Base-by-base conservation (phyloP, 2,113 vertebrate species). In the Platichthys stellatus region DNA sequence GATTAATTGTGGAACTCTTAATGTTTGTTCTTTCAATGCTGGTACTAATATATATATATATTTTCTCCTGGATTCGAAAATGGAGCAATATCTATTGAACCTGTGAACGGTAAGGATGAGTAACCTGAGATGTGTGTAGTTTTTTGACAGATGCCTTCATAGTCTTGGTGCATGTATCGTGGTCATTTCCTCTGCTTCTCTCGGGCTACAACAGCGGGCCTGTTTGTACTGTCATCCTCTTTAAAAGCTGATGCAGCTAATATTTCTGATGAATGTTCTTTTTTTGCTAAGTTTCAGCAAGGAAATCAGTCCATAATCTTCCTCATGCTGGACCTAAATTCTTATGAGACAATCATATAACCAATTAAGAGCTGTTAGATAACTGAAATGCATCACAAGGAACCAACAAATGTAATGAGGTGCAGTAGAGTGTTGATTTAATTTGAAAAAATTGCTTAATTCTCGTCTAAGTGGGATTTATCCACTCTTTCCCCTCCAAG, bases 201-300 rank as follows among this genome's bases (percentile, higher is more conserved):
- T 69, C 17, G 63, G 74, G 83, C 70, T 78, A 74, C 81, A 83
- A 31, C 89, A 92, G 88, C 88, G 43, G 84, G 79, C 79, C 88
- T 91, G 87, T 90, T 85, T 72, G 76, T 82, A 58, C 20, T 72
- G 79, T 79, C 74, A 73, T 23, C 45, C 8, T 72, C 75, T 69
- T 26, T 28, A 69, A 31, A 61, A 68, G 70, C 63, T 2, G 24
- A 81, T 80, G 71, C 81, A 85, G 67, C 64, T 86, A 45, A 31
- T 77, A 63, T 77, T 84, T 49, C 31, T 69, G 11, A 64, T 75
- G 35, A 78, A 75, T 76, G 49, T 72, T 73, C 59, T 59, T 80
- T 78, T 73, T 78, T 73, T 68, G 60, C 21, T 62, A 73, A 23
- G 20, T 54, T n/a, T 54, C 7, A 54, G 66, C 54, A 84, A 80